These are phyloP conservation scores for Drosophila watanabei DNA, from an alignment of 1,140 invertebrate species.

Conservation along the genomic window DNA sequence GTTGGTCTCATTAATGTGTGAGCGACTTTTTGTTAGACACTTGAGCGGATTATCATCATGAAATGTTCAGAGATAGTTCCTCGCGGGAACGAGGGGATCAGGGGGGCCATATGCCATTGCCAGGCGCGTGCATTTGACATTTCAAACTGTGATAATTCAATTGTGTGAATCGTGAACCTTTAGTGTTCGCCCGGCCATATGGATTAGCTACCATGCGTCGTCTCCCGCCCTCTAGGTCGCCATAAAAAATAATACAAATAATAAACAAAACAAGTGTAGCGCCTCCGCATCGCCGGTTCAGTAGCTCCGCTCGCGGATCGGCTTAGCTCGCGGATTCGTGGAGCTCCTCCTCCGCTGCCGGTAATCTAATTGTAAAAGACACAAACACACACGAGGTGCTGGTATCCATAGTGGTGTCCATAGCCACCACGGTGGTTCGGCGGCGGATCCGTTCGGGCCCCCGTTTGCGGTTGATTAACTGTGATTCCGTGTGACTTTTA, in stretches of 20 bases:
- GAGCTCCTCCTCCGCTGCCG: constrained; percentile 51
- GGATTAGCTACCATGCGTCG: constrained; percentile 16
- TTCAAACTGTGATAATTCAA: constrained; percentile 84
- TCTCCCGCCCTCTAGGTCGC: not conserved
- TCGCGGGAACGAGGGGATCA: not conserved
- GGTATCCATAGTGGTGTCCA: constrained; percentile 13
- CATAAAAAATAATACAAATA: constrained; percentile 33
- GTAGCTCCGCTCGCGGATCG: constrained; percentile 30
- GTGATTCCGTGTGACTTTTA: constrained; percentile 73
- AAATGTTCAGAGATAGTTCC: constrained; percentile 22
- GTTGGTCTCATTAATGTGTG: constrained; percentile 17
- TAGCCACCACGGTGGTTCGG: constrained; percentile 32
- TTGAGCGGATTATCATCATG: constrained; percentile 62
- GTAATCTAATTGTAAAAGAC: constrained; percentile 80
- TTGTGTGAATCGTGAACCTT: constrained; percentile 74
- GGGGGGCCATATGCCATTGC: constrained; percentile 11
- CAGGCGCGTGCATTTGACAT: constrained; percentile 79
- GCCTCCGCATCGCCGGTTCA: constrained; percentile 54
- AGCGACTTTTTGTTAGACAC: constrained; percentile 70
- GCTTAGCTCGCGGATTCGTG: constrained; percentile 15
- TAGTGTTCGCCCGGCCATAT: constrained; percentile 42
- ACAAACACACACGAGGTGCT: constrained; percentile 17
- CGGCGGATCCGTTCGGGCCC: constrained; percentile 40
- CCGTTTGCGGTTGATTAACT: constrained; percentile 79
- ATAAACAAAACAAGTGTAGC: constrained; percentile 63